Conservation (phyloP, 2,888 invertebrate species). For the Leptinotarsa juncta region DNA sequence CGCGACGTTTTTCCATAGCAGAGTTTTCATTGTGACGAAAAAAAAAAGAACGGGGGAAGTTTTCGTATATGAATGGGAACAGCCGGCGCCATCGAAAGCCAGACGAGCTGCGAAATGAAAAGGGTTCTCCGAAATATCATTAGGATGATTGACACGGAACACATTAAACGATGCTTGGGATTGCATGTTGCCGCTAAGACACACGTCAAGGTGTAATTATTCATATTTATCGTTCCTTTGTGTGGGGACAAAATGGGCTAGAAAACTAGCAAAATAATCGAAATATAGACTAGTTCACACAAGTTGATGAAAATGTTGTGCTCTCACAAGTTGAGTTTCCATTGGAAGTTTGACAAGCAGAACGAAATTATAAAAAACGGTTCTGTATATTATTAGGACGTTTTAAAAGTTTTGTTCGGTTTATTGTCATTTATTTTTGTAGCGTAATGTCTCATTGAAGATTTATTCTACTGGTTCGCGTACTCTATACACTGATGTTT, state of each 20-base stretch:
- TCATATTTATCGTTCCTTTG: slow-evolving; percentile 61
- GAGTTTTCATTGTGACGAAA: slow-evolving; percentile 38
- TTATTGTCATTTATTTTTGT: too few species aligned
- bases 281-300: slow-evolving; percentile 34
- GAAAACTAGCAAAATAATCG: slow-evolving; percentile 33
- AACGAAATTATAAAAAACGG: too few species aligned
- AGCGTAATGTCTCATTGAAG: too few species aligned
- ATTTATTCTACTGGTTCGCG: too few species aligned
- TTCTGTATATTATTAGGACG: too few species aligned
- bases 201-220: slow-evolving; percentile 62
- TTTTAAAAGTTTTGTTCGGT: too few species aligned
- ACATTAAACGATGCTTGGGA: slow-evolving; percentile 65
- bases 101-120: slow-evolving; percentile 54
- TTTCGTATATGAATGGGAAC: slow-evolving; percentile 53
- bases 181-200: slow-evolving; percentile 59
- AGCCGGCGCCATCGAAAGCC: slow-evolving; percentile 55
- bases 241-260: slow-evolving; percentile 34
- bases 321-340: background rate
- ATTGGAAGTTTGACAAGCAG: too few species aligned
- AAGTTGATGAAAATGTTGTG: slow-evolving; percentile 32
- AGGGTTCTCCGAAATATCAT: slow-evolving; percentile 62
- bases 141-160: slow-evolving; percentile 65
- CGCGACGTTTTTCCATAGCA: slow-evolving; percentile 20
- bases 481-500: too few species aligned
- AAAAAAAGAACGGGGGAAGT: slow-evolving; percentile 40